These are phyloP conservation scores for Girardinus metallicus DNA, from an alignment of 2,797 vertebrate species.

Conservation along the genomic window DNA sequence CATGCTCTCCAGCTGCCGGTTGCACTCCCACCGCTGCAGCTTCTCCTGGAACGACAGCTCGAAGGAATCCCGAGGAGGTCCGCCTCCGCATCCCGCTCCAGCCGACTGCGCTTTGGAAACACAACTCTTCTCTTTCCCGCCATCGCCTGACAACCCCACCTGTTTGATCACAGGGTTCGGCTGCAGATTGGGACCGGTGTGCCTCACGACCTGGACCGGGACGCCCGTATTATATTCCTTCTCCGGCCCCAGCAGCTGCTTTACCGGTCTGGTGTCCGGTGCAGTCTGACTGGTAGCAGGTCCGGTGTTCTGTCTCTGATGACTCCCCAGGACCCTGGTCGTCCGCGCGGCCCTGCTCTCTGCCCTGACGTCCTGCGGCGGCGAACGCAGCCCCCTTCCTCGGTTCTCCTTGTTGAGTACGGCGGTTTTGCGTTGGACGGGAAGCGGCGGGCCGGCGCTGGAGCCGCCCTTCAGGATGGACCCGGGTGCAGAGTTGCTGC, in stretches of 20 bases:
- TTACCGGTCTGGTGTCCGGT: not conserved
- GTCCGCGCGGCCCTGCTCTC: slow-evolving; percentile 55
- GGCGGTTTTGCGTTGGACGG: slow-evolving; percentile 85
- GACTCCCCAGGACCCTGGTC: slow-evolving; percentile 72
- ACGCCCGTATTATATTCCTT: slow-evolving; percentile 14
- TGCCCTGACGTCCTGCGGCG: slow-evolving; percentile 48
- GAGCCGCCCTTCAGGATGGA: slow-evolving; percentile 62
- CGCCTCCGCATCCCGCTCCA: not conserved
- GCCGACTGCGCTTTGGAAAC: not conserved
- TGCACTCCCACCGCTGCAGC: slow-evolving; percentile 84
- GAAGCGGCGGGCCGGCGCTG: slow-evolving; percentile 49
- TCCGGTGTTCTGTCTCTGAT: slow-evolving; percentile 72
- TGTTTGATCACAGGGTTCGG: slow-evolving; percentile 68
- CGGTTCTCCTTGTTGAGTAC: slow-evolving; percentile 80
- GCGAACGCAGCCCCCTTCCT: slow-evolving; percentile 44
- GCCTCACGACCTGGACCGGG: slow-evolving; percentile 6
- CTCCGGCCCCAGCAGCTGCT: not conserved
- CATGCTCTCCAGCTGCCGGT: slow-evolving; percentile 84
- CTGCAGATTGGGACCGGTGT: slow-evolving; percentile 44
- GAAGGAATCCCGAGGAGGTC: slow-evolving; percentile 77
- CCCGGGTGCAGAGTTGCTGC: slow-evolving; percentile 70
- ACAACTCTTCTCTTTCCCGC: not conserved
- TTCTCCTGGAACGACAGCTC: slow-evolving; percentile 90
- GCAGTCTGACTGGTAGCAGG: slow-evolving; percentile 14
- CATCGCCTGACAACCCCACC: not conserved